phyloP scores from a whole-genome alignment of 2,797 vertebrate species.

The Forpus xanthops region DNA sequence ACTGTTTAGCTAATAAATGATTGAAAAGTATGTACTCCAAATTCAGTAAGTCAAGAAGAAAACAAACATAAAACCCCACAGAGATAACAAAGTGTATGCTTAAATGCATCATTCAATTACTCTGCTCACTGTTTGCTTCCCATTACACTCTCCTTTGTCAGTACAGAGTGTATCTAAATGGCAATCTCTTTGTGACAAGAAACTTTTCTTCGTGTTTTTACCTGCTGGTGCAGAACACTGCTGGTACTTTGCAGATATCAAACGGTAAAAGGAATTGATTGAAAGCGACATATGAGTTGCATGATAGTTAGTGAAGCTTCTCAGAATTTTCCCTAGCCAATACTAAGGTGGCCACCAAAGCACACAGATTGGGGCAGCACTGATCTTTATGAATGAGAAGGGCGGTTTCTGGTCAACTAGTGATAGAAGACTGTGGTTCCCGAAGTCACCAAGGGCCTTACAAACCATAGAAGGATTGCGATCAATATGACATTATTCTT shows the following conservation, averaged over 20 bases:
- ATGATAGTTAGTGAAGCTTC: neutral
- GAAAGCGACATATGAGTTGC: neutral
- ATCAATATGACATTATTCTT: neutral
- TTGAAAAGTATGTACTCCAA: conserved; percentile 50
- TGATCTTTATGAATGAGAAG: neutral
- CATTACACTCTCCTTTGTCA: conserved; percentile 46
- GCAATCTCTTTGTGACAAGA: conserved; percentile 45
- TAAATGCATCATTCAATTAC: conserved; percentile 62
- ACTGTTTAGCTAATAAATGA: conserved; percentile 64
- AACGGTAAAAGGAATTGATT: conserved; percentile 16
- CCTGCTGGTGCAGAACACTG: conserved; percentile 39
- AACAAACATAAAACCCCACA: conserved; percentile 58
- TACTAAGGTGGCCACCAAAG: neutral
- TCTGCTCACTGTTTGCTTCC: conserved; percentile 29
- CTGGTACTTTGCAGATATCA: conserved; percentile 31
- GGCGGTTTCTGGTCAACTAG: neutral
- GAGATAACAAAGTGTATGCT: conserved; percentile 63
- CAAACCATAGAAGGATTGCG: neutral
- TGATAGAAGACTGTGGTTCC: neutral
- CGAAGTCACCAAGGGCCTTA: neutral
- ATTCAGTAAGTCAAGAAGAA: conserved; percentile 63
- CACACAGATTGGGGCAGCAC: neutral
- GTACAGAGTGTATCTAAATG: conserved; percentile 38
- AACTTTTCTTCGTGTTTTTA: conserved; percentile 49
- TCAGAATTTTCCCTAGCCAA: neutral